Evolutionary conservation across 2,797 vertebrate species (phyloP).

Genomic region (Acropternis orthonyx): DNA sequence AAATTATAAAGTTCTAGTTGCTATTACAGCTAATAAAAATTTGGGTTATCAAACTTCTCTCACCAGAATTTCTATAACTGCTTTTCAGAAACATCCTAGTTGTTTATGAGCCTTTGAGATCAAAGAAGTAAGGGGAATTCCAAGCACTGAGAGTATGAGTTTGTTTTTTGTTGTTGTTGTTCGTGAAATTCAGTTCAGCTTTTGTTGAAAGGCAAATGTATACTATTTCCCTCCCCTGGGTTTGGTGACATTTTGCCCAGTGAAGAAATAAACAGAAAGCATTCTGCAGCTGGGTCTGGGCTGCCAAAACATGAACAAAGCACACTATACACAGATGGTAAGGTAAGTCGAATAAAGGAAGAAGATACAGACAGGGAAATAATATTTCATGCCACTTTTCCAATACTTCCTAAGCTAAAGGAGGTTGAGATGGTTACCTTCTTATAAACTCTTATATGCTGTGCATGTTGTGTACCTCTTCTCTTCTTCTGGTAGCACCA

Average conservation of each 20-base stretch:
- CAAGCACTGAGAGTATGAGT: neutral
- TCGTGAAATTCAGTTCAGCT: neutral
- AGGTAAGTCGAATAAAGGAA: neutral
- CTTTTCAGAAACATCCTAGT: neutral
- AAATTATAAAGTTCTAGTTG: fast-evolving
- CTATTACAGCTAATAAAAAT: neutral
- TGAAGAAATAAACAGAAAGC: slow-evolving; percentile 7
- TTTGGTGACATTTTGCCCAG: slow-evolving; percentile 11
- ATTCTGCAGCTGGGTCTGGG: neutral
- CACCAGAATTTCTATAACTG: neutral
- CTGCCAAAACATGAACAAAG: slow-evolving; percentile 24
- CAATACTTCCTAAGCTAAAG: neutral
- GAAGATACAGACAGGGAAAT: neutral
- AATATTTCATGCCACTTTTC: neutral
- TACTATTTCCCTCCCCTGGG: neutral
- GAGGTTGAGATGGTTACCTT: neutral
- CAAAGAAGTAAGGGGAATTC: slow-evolving; percentile 51
- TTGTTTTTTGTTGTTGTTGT: neutral
- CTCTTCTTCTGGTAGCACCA: neutral
- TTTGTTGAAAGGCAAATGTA: neutral
- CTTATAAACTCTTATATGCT: neutral
- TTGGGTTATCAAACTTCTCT: neutral
- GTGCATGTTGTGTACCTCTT: neutral
- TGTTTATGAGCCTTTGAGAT: slow-evolving; percentile 31
- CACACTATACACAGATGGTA: neutral